Evolutionary conservation across 1,140 invertebrate genomes (phyloP), one percentile per base, ranked within the genome.

Genomic region (Artemia franciscana): DNA sequence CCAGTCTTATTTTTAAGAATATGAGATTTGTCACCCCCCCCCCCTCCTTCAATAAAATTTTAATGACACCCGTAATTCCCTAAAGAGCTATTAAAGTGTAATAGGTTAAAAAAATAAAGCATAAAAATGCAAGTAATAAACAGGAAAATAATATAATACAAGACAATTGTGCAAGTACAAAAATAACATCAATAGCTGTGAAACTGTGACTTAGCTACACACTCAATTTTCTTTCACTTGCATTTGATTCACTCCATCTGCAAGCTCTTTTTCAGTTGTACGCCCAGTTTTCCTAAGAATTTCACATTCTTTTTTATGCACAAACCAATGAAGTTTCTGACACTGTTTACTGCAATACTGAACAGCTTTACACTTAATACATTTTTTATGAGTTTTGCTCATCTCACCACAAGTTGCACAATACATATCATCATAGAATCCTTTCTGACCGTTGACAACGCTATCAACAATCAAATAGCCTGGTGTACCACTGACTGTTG

Each of bases 321-420:
- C 82, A 67, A 86, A 84, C 94, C 94, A 98, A 74, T 98, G 92
- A 5, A 95, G 73, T 67, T 88, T 82, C 73, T 98, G 94, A 73
- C 95, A 98, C 67, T 85, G 82, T 65, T 86, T 78, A 71, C 93
- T 85, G 75, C 95, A 98, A 71, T 98, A 98, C 67, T 86, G 81
- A 12, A 91, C 88, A 62, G 81, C 80, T 79, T 93, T 93, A 73
- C 93, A 98, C 70, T 87, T 88, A n/a, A 88, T 85, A 73, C 94
- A 98, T 72, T 91, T 91, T 70, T 93, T 95, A 5, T 80, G 77
- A 5, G 88, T 86, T 67, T 86, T 85, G 62, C 89, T 83, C 39
- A 51, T 51, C 69, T 92, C 84, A 0, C 86, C 84, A 73, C 94
- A 98, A 0, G 91, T 88, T 26, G 80, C 79, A 73, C 94, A 98